A percentile compares a stretch with the other conserved stretches of the same genome.
phyloP scores from a whole-genome alignment of 2,888 invertebrate species.

The Blomia tropicalis region DNA sequence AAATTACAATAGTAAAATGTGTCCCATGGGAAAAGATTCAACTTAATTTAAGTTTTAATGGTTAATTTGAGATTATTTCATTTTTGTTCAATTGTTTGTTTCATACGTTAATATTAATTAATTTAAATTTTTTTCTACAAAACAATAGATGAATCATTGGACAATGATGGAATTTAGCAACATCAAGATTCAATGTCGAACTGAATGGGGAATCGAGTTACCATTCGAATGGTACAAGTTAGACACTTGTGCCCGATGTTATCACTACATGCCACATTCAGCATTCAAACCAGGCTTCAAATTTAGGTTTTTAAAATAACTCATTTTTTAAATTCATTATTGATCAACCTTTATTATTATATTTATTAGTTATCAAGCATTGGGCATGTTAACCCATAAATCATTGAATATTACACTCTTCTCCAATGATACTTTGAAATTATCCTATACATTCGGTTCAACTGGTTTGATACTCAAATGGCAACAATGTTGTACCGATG shows the following conservation, averaged over 20 bases:
- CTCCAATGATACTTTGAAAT: constrained; percentile 21
- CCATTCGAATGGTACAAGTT: constrained; percentile 27
- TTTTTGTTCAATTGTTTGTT: background rate
- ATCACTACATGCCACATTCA: constrained; percentile 30
- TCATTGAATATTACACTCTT: background rate
- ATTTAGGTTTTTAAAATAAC: constrained; percentile 13
- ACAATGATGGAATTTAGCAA: background rate
- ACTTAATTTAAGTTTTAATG: no score
- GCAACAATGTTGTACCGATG: constrained; percentile 27
- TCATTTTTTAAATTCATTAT: background rate
- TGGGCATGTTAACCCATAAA: background rate
- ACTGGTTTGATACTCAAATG: constrained; percentile 25
- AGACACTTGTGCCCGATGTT: constrained; percentile 32
- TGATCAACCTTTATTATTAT: no score
- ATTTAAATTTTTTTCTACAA: no score
- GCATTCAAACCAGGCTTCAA: constrained; percentile 22
- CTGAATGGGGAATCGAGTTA: constrained; percentile 25
- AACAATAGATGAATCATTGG: background rate
- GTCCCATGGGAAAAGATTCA: no score
- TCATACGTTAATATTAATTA: no score
- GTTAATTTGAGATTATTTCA: no score
- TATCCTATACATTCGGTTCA: constrained; percentile 24
- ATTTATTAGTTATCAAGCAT: no score
- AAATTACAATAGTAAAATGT: no score
- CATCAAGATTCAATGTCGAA: constrained; percentile 25